Percentiles rank a stretch among this genome's conserved stretches.
phyloP scores from a whole-genome alignment of 2,888 invertebrate genomes.

The Diaperis boleti region DNA sequence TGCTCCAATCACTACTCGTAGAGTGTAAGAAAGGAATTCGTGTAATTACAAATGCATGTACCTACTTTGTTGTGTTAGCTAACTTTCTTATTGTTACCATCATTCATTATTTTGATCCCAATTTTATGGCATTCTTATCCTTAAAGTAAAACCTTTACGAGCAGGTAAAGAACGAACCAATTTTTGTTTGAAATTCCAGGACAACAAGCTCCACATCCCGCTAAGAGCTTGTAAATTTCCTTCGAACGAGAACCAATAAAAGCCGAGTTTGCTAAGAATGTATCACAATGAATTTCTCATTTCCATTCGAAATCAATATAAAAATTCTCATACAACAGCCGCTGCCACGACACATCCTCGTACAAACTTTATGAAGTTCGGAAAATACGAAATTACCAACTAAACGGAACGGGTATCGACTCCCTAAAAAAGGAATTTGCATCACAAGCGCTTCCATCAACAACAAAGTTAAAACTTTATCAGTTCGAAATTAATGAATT shows the following conservation, averaged over 20 bases:
- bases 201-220: conserved; percentile 11
- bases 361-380: background rate
- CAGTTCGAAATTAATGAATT: conserved; percentile 13
- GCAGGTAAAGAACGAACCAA: too few relatives aligned
- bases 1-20: too few relatives aligned
- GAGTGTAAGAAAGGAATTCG: too few relatives aligned
- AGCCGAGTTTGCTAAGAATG: conserved; percentile 29
- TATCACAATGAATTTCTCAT: conserved; percentile 34
- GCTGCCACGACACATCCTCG: too few relatives aligned
- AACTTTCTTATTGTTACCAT: too few relatives aligned
- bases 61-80: too few relatives aligned
- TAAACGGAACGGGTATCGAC: background rate
- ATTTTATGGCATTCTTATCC: too few relatives aligned
- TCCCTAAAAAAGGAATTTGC: conserved; percentile 17
- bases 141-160: too few relatives aligned
- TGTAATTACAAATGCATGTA: too few relatives aligned
- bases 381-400: background rate
- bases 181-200: too few relatives aligned
- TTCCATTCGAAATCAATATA: conserved; percentile 29
- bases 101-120: too few relatives aligned
- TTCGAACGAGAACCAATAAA: conserved; percentile 29
- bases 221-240: conserved; percentile 33
- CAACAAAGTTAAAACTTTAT: conserved; percentile 7
- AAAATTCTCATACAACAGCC: too few relatives aligned
- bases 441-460: conserved; percentile 6